Conservation (phyloP, 1,140 invertebrate species). For the Nebria ingens region DNA sequence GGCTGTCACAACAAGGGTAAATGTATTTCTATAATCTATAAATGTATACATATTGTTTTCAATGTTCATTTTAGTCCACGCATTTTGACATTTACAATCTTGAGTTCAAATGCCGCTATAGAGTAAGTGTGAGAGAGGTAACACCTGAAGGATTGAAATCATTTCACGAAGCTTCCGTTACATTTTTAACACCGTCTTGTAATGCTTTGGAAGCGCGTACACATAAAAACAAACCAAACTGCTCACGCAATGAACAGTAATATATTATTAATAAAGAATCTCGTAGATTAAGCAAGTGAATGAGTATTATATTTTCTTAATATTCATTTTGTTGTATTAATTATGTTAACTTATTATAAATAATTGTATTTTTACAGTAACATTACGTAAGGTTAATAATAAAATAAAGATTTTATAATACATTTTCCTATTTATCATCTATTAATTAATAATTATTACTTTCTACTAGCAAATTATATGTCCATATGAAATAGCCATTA, state of each 20-base stretch:
- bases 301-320: conserved; percentile 3
- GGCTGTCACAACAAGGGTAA: conserved; percentile 24
- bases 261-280: not conserved
- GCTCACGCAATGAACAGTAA: not conserved
- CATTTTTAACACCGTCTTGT: conserved; percentile 26
- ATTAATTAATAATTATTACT: too few species aligned
- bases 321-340: conserved; percentile 7
- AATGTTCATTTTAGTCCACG: conserved; percentile 20
- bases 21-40: not conserved
- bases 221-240: conserved; percentile 19
- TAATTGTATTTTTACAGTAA: not conserved
- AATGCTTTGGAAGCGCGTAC: conserved; percentile 16
- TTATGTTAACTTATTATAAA: conserved; percentile 3
- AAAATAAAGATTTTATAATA: conserved; percentile 1
- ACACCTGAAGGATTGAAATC: conserved; percentile 18
- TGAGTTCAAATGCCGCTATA: conserved; percentile 25
- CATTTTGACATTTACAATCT: conserved; percentile 25
- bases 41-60: not conserved
- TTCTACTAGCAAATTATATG: too few species aligned
- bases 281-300: not conserved
- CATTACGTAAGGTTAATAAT: not conserved
- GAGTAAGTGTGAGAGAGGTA: conserved; percentile 22
- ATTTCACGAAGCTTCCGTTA: conserved; percentile 22
- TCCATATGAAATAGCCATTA: too few species aligned
- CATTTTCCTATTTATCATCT: too few species aligned